Conservation (phyloP, 2,888 invertebrate species). For the Melinopterus prodromus region DNA sequence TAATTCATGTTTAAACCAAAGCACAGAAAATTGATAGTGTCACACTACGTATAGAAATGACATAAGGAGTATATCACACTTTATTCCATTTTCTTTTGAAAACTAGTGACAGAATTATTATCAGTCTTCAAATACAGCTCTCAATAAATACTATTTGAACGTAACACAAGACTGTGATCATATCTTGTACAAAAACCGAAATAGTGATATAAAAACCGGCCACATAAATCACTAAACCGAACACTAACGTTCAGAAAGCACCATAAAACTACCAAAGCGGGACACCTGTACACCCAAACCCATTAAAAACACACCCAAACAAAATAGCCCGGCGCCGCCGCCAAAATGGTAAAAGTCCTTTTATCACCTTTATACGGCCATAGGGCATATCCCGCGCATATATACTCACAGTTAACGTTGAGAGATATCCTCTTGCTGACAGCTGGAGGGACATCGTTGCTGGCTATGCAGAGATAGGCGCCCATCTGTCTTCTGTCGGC, state of each 20-base stretch:
- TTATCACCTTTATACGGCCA: background rate
- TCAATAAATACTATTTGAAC: too few relatives aligned
- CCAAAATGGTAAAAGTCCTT: background rate
- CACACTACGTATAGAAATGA: too few relatives aligned
- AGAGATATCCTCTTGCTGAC: slow-evolving; percentile 89
- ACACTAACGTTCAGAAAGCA: too few relatives aligned
- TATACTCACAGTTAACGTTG: slow-evolving; percentile 88
- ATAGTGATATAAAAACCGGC: background rate
- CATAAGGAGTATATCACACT: too few relatives aligned
- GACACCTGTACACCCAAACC: background rate
- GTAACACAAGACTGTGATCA: too few relatives aligned
- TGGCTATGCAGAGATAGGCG: slow-evolving; percentile 90
- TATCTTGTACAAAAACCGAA: too few relatives aligned
- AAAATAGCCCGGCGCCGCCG: background rate
- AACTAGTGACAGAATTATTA: too few relatives aligned
- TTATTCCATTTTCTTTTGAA: too few relatives aligned
- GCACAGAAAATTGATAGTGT: too few relatives aligned
- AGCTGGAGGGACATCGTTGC: slow-evolving; percentile 91
- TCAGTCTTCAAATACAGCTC: too few relatives aligned
- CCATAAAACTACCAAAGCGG: background rate
- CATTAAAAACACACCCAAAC: background rate
- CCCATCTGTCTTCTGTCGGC: slow-evolving; percentile 92
- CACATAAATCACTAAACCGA: background rate
- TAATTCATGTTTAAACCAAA: too few relatives aligned
- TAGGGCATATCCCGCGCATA: background rate